These are phyloP conservation scores for Galeopterus variegatus DNA, from an alignment of 2,113 vertebrate species.

Conservation along the genomic window DNA sequence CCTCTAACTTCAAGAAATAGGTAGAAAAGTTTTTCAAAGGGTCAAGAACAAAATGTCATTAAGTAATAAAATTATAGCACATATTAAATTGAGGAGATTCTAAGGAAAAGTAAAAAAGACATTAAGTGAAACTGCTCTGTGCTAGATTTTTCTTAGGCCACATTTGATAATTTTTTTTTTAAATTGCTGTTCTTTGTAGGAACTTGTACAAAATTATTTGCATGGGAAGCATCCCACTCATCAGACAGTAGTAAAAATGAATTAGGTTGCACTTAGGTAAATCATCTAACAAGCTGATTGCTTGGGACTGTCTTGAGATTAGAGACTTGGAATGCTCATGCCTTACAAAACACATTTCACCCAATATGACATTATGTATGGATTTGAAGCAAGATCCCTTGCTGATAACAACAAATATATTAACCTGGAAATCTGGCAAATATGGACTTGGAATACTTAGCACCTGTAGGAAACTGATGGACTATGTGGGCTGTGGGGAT, in stretches of 20 bases:
- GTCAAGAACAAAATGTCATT: constrained; percentile 7
- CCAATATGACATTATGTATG: background rate
- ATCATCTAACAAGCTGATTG: constrained; percentile 48
- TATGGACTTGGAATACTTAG: background rate
- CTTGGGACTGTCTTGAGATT: background rate
- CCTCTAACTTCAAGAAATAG: background rate
- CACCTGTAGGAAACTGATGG: background rate
- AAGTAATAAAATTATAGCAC: background rate
- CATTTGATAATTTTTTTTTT: background rate
- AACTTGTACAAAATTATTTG: background rate
- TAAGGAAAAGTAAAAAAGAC: background rate
- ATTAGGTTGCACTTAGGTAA: constrained; percentile 44
- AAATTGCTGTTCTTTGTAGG: background rate
- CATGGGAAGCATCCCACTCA: background rate
- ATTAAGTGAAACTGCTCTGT: background rate
- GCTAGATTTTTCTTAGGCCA: background rate
- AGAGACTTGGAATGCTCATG: background rate
- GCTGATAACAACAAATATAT: background rate
- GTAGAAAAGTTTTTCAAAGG: background rate
- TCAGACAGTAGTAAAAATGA: constrained; percentile 47
- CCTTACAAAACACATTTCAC: constrained; percentile 2
- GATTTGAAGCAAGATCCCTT: constrained; percentile 34
- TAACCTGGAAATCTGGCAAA: constrained; percentile 22
- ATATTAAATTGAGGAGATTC: background rate
- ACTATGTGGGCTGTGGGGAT: background rate